Base-by-base conservation (phyloP, 2,888 invertebrate species). In the Caenorhabditis panamensis region DNA sequence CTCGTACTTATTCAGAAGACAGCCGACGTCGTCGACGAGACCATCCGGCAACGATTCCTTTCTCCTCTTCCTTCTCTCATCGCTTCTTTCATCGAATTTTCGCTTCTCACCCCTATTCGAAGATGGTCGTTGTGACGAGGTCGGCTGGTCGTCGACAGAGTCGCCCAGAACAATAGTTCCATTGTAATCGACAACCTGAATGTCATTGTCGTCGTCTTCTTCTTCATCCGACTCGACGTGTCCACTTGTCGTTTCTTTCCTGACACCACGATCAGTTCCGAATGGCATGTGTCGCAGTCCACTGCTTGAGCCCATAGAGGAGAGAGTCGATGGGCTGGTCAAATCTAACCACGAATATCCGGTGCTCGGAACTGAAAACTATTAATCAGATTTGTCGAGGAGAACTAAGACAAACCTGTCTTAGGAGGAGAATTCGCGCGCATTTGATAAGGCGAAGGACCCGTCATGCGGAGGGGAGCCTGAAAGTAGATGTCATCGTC, bases 401-500 rank as follows among this genome's bases (percentile, higher is more conserved):
- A 11, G n/a, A 24, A 26, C 58, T 58, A 44, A 41, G 47, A 62
- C n/a, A n/a, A n/a, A n/a, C n/a, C n/a, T n/a, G n/a, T n/a, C n/a
- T n/a, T n/a, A n/a, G n/a, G n/a, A n/a, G n/a, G n/a, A n/a, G n/a
- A n/a, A n/a, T n/a, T n/a, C n/a, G n/a, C n/a, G n/a, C n/a, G n/a
- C n/a, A n/a, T n/a, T n/a, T n/a, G n/a, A n/a, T n/a, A n/a, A n/a
- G n/a, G n/a, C n/a, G 11, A 6, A 9, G 18, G 44, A 20, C 1
- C 62, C 36, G 2, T 54, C 9, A 41, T 16, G 3, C 58, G 59
- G 11, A 75, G 66, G 2, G 75, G 75, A 20, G 66, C 61, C 75
- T 75, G 75, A 75, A 75, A 75, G 75, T 75, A 75, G 66, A 75
- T 75, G 44, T 63, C 49, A n/a, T 61, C 61, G 13, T 75, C 75